Evolutionary conservation across 2,888 invertebrate species (phyloP).

Genomic region (Marronus borbonicus): DNA sequence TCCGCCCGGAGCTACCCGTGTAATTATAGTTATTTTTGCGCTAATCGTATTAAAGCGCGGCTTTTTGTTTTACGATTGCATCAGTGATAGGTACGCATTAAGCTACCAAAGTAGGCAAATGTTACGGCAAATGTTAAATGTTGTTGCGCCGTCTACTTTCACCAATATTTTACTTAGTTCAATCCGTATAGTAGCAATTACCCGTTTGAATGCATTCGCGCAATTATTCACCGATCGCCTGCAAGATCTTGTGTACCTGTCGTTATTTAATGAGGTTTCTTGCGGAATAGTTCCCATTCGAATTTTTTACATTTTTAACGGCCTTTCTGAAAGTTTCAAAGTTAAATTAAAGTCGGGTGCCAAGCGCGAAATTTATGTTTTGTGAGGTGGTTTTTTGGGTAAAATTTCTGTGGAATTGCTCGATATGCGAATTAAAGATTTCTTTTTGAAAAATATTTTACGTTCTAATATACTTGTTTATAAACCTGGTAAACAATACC

Average conservation of each 20-base stretch:
- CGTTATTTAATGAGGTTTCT: slow-evolving; percentile 26
- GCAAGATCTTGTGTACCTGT: slow-evolving; percentile 12
- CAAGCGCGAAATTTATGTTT: too few relatives aligned
- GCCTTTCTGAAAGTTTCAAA: too few relatives aligned
- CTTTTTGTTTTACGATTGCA: slow-evolving; percentile 24
- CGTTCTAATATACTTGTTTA: too few relatives aligned
- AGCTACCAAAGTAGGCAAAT: slow-evolving; percentile 29
- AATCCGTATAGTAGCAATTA: slow-evolving; percentile 6
- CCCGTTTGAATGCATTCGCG: slow-evolving; percentile 23
- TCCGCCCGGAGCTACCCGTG: background rate
- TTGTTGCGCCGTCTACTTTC: slow-evolving; percentile 20
- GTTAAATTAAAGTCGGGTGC: too few relatives aligned
- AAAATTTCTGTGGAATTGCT: too few relatives aligned
- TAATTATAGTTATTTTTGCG: slow-evolving; percentile 11
- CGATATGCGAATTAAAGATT: too few relatives aligned
- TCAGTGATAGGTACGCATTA: background rate
- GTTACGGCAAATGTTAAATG: slow-evolving; percentile 4
- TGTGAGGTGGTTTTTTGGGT: too few relatives aligned
- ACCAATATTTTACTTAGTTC: slow-evolving; percentile 26
- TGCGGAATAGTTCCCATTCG: background rate
- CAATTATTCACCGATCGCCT: slow-evolving; percentile 19
- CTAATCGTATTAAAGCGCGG: background rate
- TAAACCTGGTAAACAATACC: too few relatives aligned
- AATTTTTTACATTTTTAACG: too few relatives aligned
- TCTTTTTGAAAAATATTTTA: too few relatives aligned